Conservation (phyloP, 2,797 vertebrate species). For the Tadarida brasiliensis region DNA sequence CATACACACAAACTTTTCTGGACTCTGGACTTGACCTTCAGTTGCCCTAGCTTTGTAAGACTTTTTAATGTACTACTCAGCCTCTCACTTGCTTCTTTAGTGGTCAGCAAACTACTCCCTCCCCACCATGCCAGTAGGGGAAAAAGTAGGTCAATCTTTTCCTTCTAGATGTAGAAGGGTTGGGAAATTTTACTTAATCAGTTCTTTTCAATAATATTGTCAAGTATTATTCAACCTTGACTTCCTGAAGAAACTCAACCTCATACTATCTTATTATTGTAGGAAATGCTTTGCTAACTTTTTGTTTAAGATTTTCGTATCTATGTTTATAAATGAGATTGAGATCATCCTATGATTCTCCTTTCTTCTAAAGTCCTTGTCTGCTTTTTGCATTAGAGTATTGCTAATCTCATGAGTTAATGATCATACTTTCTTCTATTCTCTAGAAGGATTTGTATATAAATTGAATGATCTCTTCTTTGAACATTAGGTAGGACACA, state of each 20-base stretch:
- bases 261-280: constrained; percentile 6
- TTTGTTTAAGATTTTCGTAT: neutral
- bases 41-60: neutral
- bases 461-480: constrained; percentile 30
- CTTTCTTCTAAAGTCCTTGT: neutral
- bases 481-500: constrained; percentile 35
- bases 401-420: neutral
- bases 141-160: constrained; percentile 9
- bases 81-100: neutral
- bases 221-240: neutral
- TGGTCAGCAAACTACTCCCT: neutral
- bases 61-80: neutral
- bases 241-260: neutral
- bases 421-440: constrained; percentile 6
- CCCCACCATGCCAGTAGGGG: neutral
- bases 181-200: neutral
- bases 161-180: neutral
- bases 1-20: neutral
- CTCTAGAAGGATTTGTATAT: neutral
- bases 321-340: neutral
- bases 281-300: constrained; percentile 21
- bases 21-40: neutral
- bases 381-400: neutral
- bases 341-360: neutral
- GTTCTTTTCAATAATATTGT: constrained; percentile 52